These are phyloP conservation scores for Coregonus sp. DNA, from an alignment of 2,797 vertebrate genomes.

Conservation along the genomic window DNA sequence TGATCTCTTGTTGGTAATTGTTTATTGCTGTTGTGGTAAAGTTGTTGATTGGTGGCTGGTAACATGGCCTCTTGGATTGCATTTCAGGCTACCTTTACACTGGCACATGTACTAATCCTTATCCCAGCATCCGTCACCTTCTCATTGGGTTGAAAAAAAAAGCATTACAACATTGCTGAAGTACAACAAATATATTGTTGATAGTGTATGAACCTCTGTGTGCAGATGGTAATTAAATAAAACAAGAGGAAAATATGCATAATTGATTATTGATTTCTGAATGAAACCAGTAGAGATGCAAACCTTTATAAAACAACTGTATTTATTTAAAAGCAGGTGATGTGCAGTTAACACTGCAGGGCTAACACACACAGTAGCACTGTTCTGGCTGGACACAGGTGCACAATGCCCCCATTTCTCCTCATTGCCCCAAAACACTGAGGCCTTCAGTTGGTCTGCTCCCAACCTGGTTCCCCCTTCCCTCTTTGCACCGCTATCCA, in stretches of 20 bases:
- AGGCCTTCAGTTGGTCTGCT: conserved; percentile 1
- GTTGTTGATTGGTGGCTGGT: conserved; percentile 41
- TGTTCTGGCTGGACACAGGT: conserved; percentile 10
- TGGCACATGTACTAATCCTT: conserved; percentile 14
- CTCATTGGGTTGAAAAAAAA: conserved; percentile 26
- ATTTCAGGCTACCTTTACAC: conserved; percentile 50
- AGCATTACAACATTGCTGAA: not conserved
- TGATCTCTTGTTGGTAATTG: conserved; percentile 61
- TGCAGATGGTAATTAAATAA: not conserved
- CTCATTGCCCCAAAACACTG: conserved; percentile 13
- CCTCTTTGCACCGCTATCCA: conserved; percentile 1
- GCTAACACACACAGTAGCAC: conserved; percentile 21
- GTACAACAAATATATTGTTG: not conserved
- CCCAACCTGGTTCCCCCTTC: not conserved
- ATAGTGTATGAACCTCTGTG: not conserved
- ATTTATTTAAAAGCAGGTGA: conserved; percentile 32
- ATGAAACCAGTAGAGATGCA: not conserved
- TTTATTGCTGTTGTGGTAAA: conserved; percentile 40
- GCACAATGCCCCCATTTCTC: conserved; percentile 8
- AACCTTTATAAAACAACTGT: conserved; percentile 21
- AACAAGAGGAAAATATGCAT: not conserved
- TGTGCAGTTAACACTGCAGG: conserved; percentile 2
- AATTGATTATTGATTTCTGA: not conserved
- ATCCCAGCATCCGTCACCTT: conserved; percentile 12
- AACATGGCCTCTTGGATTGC: conserved; percentile 41